Evolutionary conservation across 1,140 invertebrate genomes (phyloP), one percentile per base, ranked within the genome.

Genomic region (Campoletis sonorensis): DNA sequence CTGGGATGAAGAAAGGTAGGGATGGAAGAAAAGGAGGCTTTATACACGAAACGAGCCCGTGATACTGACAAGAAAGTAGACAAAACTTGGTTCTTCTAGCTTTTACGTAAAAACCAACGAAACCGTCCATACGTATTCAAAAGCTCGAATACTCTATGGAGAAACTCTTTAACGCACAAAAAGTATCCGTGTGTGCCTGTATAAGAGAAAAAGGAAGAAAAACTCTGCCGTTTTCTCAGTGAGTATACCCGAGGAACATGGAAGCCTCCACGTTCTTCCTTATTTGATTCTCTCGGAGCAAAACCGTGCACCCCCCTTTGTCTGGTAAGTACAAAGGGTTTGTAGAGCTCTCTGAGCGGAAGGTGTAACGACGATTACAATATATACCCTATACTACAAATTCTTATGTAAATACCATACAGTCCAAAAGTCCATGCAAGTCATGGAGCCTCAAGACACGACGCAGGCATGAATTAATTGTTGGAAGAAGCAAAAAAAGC

Each of bases 281-380:
- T 76, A 68, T 23, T 21, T n/a, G 18, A n/a, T n/a, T 58, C 78
- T 54, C 72, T 71, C 27, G 26, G 21, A 51, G 45, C 33, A 30
- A 72, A 58, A 58, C 18, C 54, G 45, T 23, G 23, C 51, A 23
- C 70, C 79, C 70, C 79, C 76, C 13, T 83, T 83, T 83, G 82
- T 83, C 77, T 78, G 68, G 70, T 40, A 79, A 49, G 79, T 68
- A 83, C 82, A 83, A 83, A 83, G 80, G 82, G 54, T 67, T 80
- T 26, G 37, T 11, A 15, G 37, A 40, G 18, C 21, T 37, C 16
- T 49, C 18, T 4, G 37, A 16, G 40, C 7, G 27, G 37, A 73
- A 58, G 18, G 54, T 37, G 37, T 51, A 73, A 73, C 71, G 23
- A 73, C 37, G 37, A 16, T n/a, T 73, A 51, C 40, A 15, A 23